phyloP scores from a whole-genome alignment of 2,888 invertebrate species.

The Leucophora obtusa region DNA sequence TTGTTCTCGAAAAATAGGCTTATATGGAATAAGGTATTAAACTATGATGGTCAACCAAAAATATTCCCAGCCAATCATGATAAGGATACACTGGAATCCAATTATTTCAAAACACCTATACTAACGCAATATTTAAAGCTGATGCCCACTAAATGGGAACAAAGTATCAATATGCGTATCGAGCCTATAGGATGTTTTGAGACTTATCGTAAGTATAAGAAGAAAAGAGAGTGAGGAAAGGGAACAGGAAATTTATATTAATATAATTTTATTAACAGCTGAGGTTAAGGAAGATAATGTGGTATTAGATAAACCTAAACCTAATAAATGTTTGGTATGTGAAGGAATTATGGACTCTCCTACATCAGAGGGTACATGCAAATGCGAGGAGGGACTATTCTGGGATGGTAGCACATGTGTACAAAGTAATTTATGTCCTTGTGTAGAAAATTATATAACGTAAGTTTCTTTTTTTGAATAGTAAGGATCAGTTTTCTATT shows the following conservation, averaged over 20 bases:
- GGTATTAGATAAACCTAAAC: constrained; percentile 57
- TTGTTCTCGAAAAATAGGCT: constrained; percentile 85
- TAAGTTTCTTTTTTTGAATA: constrained; percentile 75
- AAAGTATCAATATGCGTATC: constrained; percentile 85
- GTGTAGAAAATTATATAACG: constrained; percentile 84
- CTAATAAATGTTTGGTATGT: constrained; percentile 81
- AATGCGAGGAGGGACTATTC: constrained; percentile 80
- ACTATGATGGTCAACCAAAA: constrained; percentile 80
- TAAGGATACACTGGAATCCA: constrained; percentile 81
- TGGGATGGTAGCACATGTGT: constrained; percentile 89
- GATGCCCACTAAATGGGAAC: constrained; percentile 85
- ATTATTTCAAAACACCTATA: constrained; percentile 86
- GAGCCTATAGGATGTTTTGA: constrained; percentile 89
- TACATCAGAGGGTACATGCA: constrained; percentile 77
- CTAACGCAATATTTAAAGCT: constrained; percentile 86
- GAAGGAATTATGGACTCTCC: constrained; percentile 67
- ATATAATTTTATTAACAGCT: constrained; percentile 62
- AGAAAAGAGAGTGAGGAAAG: neutral
- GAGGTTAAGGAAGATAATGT: constrained; percentile 68
- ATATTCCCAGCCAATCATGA: constrained; percentile 88
- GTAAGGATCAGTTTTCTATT: no score
- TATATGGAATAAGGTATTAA: constrained; percentile 85
- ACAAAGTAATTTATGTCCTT: constrained; percentile 86
- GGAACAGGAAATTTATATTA: neutral
- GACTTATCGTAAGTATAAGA: constrained; percentile 82